Evolutionary conservation across 2,797 vertebrate genomes (phyloP).

Genomic region (Melanotaenia trifasciata): DNA sequence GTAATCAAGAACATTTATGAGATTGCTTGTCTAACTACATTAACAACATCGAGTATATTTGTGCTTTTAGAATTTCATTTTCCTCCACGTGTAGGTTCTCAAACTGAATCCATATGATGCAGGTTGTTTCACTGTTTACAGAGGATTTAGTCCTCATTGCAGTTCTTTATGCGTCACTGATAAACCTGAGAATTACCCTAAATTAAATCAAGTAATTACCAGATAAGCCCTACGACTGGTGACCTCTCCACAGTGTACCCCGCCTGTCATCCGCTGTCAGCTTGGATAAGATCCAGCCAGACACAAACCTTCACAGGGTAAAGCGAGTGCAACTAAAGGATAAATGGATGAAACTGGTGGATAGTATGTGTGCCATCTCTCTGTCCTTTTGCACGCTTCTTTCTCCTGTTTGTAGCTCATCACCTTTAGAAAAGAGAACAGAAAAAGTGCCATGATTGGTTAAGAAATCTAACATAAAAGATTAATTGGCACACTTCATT

Average conservation of each 20-base stretch:
- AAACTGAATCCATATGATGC: neutral
- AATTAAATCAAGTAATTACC: slow-evolving; percentile 4
- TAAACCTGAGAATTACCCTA: neutral
- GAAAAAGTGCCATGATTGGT: neutral
- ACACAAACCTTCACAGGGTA: neutral
- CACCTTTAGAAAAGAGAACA: neutral
- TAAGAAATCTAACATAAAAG: neutral
- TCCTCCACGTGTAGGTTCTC: neutral
- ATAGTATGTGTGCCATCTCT: neutral
- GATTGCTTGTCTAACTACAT: neutral
- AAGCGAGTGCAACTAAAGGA: neutral
- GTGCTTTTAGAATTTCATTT: neutral
- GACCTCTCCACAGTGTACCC: neutral
- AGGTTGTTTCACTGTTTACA: neutral
- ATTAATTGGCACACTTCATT: no score
- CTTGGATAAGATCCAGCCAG: neutral
- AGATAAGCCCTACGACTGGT: neutral
- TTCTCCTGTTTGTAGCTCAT: neutral
- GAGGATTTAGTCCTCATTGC: neutral
- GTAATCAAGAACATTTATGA: neutral
- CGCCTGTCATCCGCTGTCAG: neutral
- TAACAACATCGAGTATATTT: neutral
- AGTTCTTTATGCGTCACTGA: neutral
- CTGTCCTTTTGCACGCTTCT: neutral
- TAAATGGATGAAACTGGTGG: neutral